These are phyloP conservation scores for Chloebia gouldiae DNA, from an alignment of 2,113 vertebrate species.

Conservation along the genomic window DNA sequence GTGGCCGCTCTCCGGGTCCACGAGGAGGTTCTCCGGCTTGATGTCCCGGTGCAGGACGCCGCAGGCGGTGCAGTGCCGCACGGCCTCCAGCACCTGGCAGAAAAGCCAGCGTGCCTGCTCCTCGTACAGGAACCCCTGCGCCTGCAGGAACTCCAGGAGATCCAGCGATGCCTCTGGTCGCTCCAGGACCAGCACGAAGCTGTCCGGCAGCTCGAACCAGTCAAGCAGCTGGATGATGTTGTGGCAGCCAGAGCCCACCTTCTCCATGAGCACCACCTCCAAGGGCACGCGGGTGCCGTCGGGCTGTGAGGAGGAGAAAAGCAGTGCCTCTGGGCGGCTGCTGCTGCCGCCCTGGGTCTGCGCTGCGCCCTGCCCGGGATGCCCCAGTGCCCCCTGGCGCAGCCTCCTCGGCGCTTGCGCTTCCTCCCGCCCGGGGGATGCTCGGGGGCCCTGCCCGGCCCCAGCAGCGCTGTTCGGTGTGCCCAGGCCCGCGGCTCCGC, in stretches of 20 bases:
- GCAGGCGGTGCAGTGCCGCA: too few species aligned
- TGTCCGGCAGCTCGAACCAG: background rate
- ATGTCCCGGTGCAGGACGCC: too few species aligned
- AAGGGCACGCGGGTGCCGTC: background rate
- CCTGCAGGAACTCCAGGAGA: background rate
- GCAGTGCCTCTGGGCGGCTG: too few species aligned
- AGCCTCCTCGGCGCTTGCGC: too few species aligned
- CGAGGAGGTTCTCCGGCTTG: too few species aligned
- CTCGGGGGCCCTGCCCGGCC: too few species aligned
- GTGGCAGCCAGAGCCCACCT: background rate
- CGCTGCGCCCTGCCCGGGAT: background rate
- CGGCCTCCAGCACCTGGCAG: background rate
- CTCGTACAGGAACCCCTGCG: background rate
- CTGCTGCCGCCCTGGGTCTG: background rate
- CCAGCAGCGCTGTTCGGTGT: background rate
- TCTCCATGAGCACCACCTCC: background rate
- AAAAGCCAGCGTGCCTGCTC: background rate
- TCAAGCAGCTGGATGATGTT: background rate
- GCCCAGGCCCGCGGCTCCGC: background rate
- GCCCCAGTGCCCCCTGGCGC: background rate
- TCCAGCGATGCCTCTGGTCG: background rate
- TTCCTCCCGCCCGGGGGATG: background rate
- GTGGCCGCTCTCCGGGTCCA: too few species aligned
- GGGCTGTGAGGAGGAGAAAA: background rate
- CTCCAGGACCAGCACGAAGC: background rate